These are phyloP conservation scores for Anagrus nilaparvatae DNA, from an alignment of 1,140 invertebrate genomes.

Conservation along the genomic window DNA sequence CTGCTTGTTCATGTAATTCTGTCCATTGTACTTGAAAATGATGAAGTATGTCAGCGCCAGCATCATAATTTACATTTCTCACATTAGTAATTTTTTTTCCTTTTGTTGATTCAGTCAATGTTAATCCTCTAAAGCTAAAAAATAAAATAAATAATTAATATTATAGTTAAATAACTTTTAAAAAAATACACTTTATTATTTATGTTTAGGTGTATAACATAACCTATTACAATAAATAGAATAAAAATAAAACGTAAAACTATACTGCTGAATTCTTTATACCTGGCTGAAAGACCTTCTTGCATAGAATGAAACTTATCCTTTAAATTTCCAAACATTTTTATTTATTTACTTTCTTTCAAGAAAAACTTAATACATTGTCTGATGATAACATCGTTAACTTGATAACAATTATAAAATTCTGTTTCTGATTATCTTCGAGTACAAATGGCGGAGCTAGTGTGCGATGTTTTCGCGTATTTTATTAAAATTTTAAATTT, in stretches of 20 bases:
- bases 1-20: slow-evolving; percentile 50
- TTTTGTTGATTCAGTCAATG: slow-evolving; percentile 27
- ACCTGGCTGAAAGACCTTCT: slow-evolving; percentile 44
- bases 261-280: slow-evolving; percentile 11
- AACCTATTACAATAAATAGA: slow-evolving; percentile 5
- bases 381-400: too few relatives aligned
- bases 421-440: too few relatives aligned
- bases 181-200: neutral
- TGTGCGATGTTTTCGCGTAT: too few relatives aligned
- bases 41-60: slow-evolving; percentile 47
- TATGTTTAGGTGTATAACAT: slow-evolving; percentile 6
- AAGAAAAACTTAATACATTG: too few relatives aligned
- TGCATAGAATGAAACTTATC: slow-evolving; percentile 44
- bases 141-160: neutral
- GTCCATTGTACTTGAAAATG: slow-evolving; percentile 57
- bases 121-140: slow-evolving; percentile 35
- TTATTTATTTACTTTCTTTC: slow-evolving; percentile 12
- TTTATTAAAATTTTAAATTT: too few relatives aligned
- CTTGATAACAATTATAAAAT: too few relatives aligned
- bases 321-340: slow-evolving; percentile 41
- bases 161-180: neutral
- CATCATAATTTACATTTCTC: slow-evolving; percentile 43
- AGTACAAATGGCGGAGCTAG: too few relatives aligned
- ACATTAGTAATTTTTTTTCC: slow-evolving; percentile 24
- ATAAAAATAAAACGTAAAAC: neutral